These are phyloP conservation scores for Caenorhabditis macrosperma DNA, from an alignment of 2,888 invertebrate genomes.

Conservation along the genomic window DNA sequence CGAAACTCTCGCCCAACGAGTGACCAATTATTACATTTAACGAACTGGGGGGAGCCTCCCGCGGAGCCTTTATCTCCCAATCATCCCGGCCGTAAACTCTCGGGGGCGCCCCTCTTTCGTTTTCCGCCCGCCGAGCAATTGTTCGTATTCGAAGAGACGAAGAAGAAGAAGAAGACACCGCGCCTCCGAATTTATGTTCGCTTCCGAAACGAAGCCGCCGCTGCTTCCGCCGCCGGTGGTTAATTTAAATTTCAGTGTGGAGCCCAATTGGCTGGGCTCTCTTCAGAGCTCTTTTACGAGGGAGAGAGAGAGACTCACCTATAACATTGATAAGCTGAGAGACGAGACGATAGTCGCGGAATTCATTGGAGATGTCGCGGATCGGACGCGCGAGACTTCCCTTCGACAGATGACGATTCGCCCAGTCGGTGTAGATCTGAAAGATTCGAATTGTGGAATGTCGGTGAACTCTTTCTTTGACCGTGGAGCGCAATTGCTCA, in stretches of 20 bases:
- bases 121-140: conserved; percentile 20
- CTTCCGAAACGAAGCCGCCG: conserved; percentile 8
- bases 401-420: conserved; percentile 72
- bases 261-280: too few relatives aligned
- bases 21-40: conserved; percentile 61
- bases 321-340: conserved; percentile 73
- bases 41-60: conserved; percentile 34
- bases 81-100: conserved; percentile 51
- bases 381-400: conserved; percentile 59
- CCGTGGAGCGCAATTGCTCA: too few relatives aligned
- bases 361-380: conserved; percentile 73
- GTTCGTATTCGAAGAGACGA: conserved; percentile 25
- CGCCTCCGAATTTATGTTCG: conserved; percentile 38
- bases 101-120: conserved; percentile 37
- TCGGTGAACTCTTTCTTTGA: too few relatives aligned
- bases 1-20: conserved; percentile 21
- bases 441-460: conserved; percentile 30
- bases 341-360: conserved; percentile 72
- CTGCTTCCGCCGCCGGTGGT: not conserved
- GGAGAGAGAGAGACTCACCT: conserved; percentile 73
- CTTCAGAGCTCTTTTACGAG: too few relatives aligned
- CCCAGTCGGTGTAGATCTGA: conserved; percentile 79
- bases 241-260: conserved; percentile 22
- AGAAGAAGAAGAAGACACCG: not conserved
- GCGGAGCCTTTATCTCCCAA: conserved; percentile 40